A percentile compares a stretch with the other conserved stretches of the same genome.
Conservation (phyloP, 2,888 invertebrate species). For the Cremastobaeus sp. region DNA sequence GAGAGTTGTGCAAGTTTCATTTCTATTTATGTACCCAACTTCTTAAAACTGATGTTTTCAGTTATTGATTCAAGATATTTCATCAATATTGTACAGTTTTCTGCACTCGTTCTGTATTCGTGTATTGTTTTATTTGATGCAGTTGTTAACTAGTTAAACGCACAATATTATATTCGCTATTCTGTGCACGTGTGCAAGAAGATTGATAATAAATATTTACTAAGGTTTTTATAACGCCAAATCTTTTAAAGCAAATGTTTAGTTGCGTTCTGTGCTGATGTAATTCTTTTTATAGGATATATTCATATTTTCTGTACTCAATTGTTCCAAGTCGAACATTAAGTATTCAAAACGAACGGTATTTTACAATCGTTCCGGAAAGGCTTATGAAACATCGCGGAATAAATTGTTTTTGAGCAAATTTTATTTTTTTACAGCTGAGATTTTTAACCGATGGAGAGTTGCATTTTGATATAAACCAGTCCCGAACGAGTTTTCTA, state of each 20-base stretch:
- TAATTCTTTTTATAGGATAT: background rate
- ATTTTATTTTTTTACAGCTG: constrained; percentile 35
- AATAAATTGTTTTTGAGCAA: constrained; percentile 21
- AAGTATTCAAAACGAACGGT: constrained; percentile 1
- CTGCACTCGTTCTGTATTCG: background rate
- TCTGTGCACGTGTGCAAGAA: constrained; percentile 6
- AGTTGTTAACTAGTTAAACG: constrained; percentile 12
- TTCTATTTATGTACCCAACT: constrained; percentile 6
- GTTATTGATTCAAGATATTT: constrained; percentile 19
- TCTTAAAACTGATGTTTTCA: constrained; percentile 24
- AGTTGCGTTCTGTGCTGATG: background rate
- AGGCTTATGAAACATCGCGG: constrained; percentile 1
- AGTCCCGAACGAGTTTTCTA: constrained; percentile 44
- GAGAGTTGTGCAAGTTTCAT: background rate
- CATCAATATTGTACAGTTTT: too few relatives aligned
- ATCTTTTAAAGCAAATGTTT: too few relatives aligned
- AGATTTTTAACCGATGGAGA: background rate
- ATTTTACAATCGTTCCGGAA: constrained; percentile 3
- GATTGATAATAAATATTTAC: constrained; percentile 25
- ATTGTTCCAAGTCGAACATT: constrained; percentile 7
- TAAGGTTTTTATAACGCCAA: constrained; percentile 18
- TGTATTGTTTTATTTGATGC: constrained; percentile 8
- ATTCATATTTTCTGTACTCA: background rate
- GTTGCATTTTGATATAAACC: background rate
- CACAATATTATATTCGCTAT: constrained; percentile 17